Evolutionary conservation across 1,140 invertebrate species (phyloP).

Genomic region (Meloidogyne chitwoodi): DNA sequence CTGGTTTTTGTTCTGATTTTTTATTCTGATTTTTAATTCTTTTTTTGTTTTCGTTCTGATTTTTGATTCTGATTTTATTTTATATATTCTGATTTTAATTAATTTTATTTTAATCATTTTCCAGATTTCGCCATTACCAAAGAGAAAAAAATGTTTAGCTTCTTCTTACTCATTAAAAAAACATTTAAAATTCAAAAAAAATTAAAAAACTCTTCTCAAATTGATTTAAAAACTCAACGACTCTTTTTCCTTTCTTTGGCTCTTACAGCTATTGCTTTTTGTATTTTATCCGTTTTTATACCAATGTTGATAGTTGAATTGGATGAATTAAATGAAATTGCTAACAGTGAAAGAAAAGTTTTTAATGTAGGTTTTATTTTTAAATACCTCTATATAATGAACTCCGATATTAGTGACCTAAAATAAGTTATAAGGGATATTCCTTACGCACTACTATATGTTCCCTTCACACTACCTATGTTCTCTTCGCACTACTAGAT

Average conservation of each 20-base stretch:
- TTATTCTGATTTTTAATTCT: background rate
- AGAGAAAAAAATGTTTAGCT: background rate
- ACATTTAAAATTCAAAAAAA: background rate
- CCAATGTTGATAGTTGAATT: slow-evolving; percentile 19
- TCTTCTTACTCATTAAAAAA: background rate
- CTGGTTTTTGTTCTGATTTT: background rate
- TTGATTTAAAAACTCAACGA: background rate
- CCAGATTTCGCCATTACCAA: too few species aligned
- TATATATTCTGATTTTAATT: background rate
- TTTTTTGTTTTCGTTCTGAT: background rate
- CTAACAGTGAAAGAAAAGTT: slow-evolving; percentile 4
- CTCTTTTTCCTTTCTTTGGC: slow-evolving; percentile 5
- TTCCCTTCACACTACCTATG: too few species aligned
- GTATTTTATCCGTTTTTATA: slow-evolving; percentile 2
- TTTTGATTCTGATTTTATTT: background rate
- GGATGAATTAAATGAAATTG: slow-evolving; percentile 22
- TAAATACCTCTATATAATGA: too few species aligned
- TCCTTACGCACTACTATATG: too few species aligned
- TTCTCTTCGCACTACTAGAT: too few species aligned
- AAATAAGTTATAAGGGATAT: too few species aligned
- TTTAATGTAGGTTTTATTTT: slow-evolving; percentile 11
- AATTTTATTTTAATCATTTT: background rate
- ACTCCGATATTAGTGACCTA: too few species aligned
- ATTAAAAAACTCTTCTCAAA: background rate
- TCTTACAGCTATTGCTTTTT: slow-evolving; percentile 15